Percentiles rank a stretch among this genome's conserved stretches.
phyloP scores from a whole-genome alignment of 2,113 vertebrate genomes.

The Pristiophorus japonicus region DNA sequence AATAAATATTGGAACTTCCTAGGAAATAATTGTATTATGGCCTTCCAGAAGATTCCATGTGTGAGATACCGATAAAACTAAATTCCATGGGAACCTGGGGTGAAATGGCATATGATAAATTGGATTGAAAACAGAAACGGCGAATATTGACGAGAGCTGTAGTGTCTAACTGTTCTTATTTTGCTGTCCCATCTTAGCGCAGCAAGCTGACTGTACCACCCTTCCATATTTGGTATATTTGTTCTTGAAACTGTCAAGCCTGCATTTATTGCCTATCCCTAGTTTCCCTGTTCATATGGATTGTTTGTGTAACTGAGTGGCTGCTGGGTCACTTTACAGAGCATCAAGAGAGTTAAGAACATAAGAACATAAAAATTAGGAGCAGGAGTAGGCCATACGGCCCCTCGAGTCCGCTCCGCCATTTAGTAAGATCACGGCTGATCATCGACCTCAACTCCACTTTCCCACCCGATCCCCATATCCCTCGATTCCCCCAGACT shows the following conservation, averaged over 20 bases:
- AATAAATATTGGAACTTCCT: not conserved
- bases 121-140: not conserved
- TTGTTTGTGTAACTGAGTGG: not conserved
- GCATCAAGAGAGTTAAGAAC: too few relatives aligned
- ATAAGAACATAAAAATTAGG: too few relatives aligned
- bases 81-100: not conserved
- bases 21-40: not conserved
- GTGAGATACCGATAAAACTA: not conserved
- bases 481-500: too few relatives aligned
- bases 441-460: too few relatives aligned
- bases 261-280: too few relatives aligned
- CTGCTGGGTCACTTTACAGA: not conserved
- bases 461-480: too few relatives aligned
- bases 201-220: not conserved
- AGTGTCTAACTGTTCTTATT: not conserved
- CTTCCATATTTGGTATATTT: not conserved
- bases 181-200: not conserved
- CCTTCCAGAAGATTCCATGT: not conserved
- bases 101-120: not conserved
- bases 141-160: not conserved
- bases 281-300: not conserved
- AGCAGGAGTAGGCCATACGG: too few relatives aligned
- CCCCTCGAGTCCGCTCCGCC: too few relatives aligned
- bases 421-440: too few relatives aligned
- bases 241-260: not conserved